These are phyloP conservation scores for Dromaius novaehollandiae DNA, from an alignment of 2,113 vertebrate species.

Conservation along the genomic window DNA sequence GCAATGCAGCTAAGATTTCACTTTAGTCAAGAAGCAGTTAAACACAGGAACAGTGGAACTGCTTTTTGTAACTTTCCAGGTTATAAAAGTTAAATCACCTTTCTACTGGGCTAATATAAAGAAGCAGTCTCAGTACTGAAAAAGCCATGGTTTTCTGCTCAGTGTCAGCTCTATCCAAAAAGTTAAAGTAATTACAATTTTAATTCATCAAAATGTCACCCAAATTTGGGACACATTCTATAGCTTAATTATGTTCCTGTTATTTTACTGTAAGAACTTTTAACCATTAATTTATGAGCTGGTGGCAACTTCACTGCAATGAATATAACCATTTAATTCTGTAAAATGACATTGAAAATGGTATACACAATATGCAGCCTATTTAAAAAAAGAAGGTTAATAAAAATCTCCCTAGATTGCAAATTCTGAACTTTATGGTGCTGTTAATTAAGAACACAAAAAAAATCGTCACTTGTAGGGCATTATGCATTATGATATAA, in stretches of 20 bases:
- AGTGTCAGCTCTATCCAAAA: background rate
- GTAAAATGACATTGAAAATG: background rate
- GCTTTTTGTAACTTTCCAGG: background rate
- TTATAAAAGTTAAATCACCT: background rate
- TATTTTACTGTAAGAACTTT: conserved; percentile 19
- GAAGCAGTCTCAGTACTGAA: background rate
- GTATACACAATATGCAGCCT: background rate
- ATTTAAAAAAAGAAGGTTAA: conserved; percentile 46
- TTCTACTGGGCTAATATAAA: background rate
- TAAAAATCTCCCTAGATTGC: background rate
- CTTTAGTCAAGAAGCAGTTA: background rate
- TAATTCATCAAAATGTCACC: conserved; percentile 42
- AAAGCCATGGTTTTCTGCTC: background rate
- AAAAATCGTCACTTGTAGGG: background rate
- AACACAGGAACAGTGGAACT: background rate
- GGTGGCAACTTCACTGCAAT: background rate
- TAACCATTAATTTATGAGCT: conserved; percentile 33
- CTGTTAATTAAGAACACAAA: conserved; percentile 28
- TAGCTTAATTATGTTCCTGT: conserved; percentile 41
- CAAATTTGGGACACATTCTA: conserved; percentile 22
- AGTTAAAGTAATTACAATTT: conserved; percentile 31
- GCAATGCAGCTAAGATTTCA: background rate
- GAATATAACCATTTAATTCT: background rate
- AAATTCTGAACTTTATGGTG: conserved; percentile 37
- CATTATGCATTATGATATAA: background rate